Evolutionary conservation across 2,888 invertebrate species (phyloP), one percentile per base, ranked within the genome.

Genomic region (Automeris io): DNA sequence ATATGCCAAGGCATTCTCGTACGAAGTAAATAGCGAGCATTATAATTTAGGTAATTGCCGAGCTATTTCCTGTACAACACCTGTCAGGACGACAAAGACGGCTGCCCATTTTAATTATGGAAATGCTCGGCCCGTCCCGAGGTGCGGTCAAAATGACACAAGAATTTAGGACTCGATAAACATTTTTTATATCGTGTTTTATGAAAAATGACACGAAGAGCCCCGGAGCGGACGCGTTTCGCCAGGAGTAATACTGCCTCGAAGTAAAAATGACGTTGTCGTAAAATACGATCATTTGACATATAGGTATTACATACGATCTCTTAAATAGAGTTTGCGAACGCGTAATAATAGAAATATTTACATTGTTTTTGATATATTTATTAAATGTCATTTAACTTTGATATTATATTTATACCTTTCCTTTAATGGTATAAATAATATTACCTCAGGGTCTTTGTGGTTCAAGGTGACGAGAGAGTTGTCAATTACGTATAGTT

Each of bases 51-150:
- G 58, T 70, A 73, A 73, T 72, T 66, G 61, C 45, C 47, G 43
- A 49, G 50, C 42, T 54, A 57, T 66, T 61, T 51, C 51, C 47
- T 51, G 49, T 54, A 53, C 54, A 57, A 56, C 58, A 57, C 60
- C 57, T 60, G 65, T 67, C 65, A 64, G 54, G 59, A 47, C 46
- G 56, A 39, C 53, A 56, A 69, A 70, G 67, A 57, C 61, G 54
- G 54, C 57, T 70, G 76, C 70, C 73, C 67, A 61, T 77, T 79
- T 73, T 75, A 79, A 81, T 82, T 80, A 78, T 47, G 61, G 51
- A 60, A 67, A 64, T 60, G 61, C 48, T n/a, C 52, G 45, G 45
- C 51, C 57, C 57, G 47, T 40, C 35, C 45, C 45, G 41, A 51
- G 68, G 66, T 51, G 63, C 49, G 63, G 51, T 55, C 46, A 40